Percentiles rank a stretch among this genome's conserved stretches.
phyloP scores from a whole-genome alignment of 2,888 invertebrate species.

The Ceriagrion tenellum region DNA sequence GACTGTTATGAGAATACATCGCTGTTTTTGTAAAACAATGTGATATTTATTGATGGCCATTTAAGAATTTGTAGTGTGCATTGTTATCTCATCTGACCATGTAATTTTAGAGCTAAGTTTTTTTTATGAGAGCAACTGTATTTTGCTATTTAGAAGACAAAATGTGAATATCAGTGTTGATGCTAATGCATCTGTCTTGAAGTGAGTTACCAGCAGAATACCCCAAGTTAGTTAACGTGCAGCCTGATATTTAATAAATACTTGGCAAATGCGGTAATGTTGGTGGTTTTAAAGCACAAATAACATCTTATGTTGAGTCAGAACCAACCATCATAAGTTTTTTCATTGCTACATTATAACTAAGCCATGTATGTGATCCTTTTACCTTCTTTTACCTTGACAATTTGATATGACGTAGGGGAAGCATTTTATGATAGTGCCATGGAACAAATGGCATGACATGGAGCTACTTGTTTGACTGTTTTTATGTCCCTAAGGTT shows the following conservation, averaged over 20 bases:
- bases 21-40: background rate
- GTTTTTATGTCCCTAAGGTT: too few relatives aligned
- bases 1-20: background rate
- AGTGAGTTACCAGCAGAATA: background rate
- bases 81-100: background rate
- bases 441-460: background rate
- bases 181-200: background rate
- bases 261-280: background rate
- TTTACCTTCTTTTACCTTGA: background rate
- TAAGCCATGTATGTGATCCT: background rate
- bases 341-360: too few relatives aligned
- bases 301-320: background rate
- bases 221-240: background rate
- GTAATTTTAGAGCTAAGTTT: conserved; percentile 11
- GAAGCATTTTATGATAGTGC: background rate
- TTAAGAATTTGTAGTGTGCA: background rate
- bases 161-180: background rate
- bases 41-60: background rate
- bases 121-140: background rate
- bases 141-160: background rate
- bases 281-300: background rate
- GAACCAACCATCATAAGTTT: background rate
- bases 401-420: background rate
- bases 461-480: too few relatives aligned
- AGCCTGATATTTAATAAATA: background rate